phyloP scores from a whole-genome alignment of 2,113 vertebrate species.

The Otocyon megalotis region DNA sequence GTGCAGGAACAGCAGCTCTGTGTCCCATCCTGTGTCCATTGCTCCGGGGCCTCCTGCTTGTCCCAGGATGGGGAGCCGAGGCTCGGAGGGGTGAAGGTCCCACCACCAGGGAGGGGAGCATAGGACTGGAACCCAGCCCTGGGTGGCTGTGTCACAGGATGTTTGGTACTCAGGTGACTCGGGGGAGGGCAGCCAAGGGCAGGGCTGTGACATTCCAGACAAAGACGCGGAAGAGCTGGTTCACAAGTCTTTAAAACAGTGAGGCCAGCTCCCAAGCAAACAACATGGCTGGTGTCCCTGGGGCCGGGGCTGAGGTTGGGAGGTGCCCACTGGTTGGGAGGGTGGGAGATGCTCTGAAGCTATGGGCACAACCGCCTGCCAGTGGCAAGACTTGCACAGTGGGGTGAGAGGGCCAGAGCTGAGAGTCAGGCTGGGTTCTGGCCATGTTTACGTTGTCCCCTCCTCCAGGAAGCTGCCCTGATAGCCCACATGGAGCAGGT shows the following conservation, averaged over 20 bases:
- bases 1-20: no score
- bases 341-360: background rate
- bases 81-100: background rate
- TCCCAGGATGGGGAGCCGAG: no score
- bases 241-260: background rate
- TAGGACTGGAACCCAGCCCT: background rate
- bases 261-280: background rate
- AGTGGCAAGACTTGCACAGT: background rate
- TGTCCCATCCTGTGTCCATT: accelerated
- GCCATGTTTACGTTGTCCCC: background rate
- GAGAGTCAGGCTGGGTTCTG: background rate
- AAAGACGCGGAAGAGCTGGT: background rate
- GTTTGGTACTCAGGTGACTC: no score
- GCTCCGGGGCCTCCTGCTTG: background rate
- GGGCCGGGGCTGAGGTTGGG: background rate
- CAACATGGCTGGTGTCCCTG: background rate
- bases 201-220: background rate
- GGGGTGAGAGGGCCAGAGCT: background rate
- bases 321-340: background rate
- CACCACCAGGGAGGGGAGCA: accelerated
- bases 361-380: background rate
- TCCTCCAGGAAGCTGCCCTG: background rate
- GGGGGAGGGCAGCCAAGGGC: accelerated
- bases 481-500: background rate
- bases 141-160: no score